These are phyloP conservation scores for Dolichomitus sp. DNA, from an alignment of 2,888 invertebrate species.

Conservation along the genomic window DNA sequence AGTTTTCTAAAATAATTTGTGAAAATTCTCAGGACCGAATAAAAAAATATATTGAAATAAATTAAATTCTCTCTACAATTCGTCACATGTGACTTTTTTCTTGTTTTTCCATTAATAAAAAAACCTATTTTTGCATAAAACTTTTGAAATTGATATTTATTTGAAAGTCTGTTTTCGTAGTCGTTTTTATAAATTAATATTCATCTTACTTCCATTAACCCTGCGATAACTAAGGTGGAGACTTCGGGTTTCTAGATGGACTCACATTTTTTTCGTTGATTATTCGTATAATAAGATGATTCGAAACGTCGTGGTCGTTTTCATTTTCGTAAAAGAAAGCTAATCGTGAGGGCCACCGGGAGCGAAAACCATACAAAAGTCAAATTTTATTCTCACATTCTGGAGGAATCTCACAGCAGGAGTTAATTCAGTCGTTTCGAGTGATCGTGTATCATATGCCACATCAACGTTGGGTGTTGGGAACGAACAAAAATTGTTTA, in stretches of 20 bases:
- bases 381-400: conserved; percentile 62
- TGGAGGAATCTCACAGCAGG: conserved; percentile 62
- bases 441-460: conserved; percentile 36
- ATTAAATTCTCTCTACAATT: too few relatives aligned
- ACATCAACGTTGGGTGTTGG: conserved; percentile 1
- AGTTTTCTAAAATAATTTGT: too few relatives aligned
- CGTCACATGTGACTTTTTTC: too few relatives aligned
- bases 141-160: not conserved
- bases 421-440: conserved; percentile 54
- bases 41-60: too few relatives aligned
- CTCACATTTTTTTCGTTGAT: conserved; percentile 39
- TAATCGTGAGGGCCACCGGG: conserved; percentile 59
- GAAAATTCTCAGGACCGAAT: too few relatives aligned
- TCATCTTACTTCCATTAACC: not conserved
- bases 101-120: not conserved
- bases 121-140: not conserved
- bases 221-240: conserved; percentile 15
- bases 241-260: conserved; percentile 46
- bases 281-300: conserved; percentile 24
- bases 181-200: conserved; percentile 15
- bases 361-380: conserved; percentile 57
- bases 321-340: conserved; percentile 32
- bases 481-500: conserved; percentile 40
- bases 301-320: conserved; percentile 2
- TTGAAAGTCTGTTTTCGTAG: not conserved